Evolutionary conservation across 2,888 invertebrate species (phyloP), one percentile per base, ranked within the genome.

Genomic region (Orthosia incerta): DNA sequence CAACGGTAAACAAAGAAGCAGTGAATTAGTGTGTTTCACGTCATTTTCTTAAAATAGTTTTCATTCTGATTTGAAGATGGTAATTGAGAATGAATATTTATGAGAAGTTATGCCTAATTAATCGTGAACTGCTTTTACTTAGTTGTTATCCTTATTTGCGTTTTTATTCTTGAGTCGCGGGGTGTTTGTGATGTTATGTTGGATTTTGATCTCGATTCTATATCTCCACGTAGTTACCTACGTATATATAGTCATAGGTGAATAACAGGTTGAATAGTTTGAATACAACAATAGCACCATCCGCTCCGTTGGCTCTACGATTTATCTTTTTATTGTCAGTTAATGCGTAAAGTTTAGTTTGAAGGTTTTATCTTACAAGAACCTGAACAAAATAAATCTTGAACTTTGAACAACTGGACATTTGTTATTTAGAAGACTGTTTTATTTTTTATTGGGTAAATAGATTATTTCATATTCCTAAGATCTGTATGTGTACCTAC

Each of bases 21-120:
- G 60, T 68, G 55, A 68, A 66, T 51, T 77, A 62, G 26, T 13
- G 20, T n/a, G n/a, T 51, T 66, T 26, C 53, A 57, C 71, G 74
- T 78, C 61, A 78, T 71, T 72, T 61, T 72, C 82, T 69, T 66
- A 67, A 78, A 82, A 74, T 78, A 82, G 53, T 50, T 16, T 53
- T 71, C 16, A 20, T 59, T 65, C 48, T 16, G 26, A 53, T 56
- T 55, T 62, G 15, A 20, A 50, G 16, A 56, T 31, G 18, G 18
- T 57, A 26, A 9, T 26, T 51, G 18, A 23, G 55, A 67, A 55
- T 79, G 1, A 60, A 51, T 64, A 64, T 66, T 64, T 53, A 60
- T 60, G 13, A 56, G n/a, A 20, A 71, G 26, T 16, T 56, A 46
- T 76, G 45, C 48, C 53, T 55, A 48, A 55, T 70, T 60, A 50